Evolutionary conservation across 1,140 invertebrate genomes (phyloP).

Genomic region (Ylistrum balloti): DNA sequence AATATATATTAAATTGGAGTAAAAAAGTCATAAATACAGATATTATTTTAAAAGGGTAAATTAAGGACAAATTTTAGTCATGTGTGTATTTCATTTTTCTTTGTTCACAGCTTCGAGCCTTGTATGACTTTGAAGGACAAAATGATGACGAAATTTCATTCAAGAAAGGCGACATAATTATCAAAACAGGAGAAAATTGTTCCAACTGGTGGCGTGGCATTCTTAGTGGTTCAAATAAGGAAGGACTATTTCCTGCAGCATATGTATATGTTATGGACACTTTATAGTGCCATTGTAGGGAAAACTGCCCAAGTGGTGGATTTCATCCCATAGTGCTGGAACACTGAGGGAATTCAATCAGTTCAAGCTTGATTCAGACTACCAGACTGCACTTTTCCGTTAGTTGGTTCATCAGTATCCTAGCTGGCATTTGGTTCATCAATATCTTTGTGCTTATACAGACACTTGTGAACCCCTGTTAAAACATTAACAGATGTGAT

Average conservation of each 20-base stretch:
- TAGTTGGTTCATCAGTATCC: too few species aligned
- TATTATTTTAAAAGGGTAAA: too few species aligned
- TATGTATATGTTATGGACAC: constrained; percentile 35
- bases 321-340: background rate
- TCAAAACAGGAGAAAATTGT: constrained; percentile 16
- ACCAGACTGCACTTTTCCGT: background rate
- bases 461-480: constrained; percentile 4
- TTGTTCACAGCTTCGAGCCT: background rate
- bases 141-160: constrained; percentile 17
- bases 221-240: background rate
- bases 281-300: background rate
- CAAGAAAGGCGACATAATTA: background rate
- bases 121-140: background rate
- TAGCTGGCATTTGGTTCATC: background rate
- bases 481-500: background rate
- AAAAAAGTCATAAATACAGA: too few species aligned
- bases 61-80: too few species aligned
- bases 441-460: background rate
- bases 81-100: background rate
- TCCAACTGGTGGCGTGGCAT: background rate
- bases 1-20: too few species aligned
- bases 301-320: background rate
- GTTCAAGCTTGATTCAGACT: background rate
- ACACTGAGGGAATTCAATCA: constrained; percentile 19
- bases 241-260: constrained; percentile 19